Evolutionary conservation across 2,113 vertebrate genomes (phyloP).

Genomic region (Cyanistes caeruleus): DNA sequence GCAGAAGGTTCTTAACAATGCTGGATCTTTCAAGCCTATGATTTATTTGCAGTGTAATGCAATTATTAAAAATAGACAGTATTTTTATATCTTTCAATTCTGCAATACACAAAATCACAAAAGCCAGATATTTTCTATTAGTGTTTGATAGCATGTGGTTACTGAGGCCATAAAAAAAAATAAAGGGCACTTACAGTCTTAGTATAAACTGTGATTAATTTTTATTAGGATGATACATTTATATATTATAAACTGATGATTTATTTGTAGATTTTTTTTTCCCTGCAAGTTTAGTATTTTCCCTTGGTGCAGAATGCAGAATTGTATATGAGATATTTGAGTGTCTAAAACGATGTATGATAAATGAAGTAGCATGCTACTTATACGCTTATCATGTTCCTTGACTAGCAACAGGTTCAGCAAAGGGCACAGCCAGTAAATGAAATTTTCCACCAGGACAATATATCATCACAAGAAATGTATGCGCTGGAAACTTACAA

Average conservation of each 20-base stretch:
- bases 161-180: constrained; percentile 52
- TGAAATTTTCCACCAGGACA: constrained; percentile 98
- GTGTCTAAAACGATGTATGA: constrained; percentile 96
- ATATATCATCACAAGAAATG: constrained; percentile 99
- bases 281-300: constrained; percentile 84
- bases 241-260: constrained; percentile 81
- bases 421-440: constrained; percentile 98
- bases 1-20: background rate
- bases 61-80: constrained; percentile 73
- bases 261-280: constrained; percentile 79
- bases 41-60: constrained; percentile 70
- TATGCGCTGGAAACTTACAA: constrained; percentile 92
- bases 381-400: constrained; percentile 99
- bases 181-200: constrained; percentile 44
- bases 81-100: constrained; percentile 71
- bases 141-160: constrained; percentile 65
- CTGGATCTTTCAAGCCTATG: constrained; percentile 12
- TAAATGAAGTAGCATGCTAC: constrained; percentile 97
- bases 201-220: constrained; percentile 73
- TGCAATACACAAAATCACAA: constrained; percentile 62
- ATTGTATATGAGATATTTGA: constrained; percentile 95
- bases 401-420: constrained; percentile 99
- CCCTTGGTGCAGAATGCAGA: constrained; percentile 80
- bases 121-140: constrained; percentile 64
- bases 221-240: constrained; percentile 75